Conservation (phyloP, 2,888 invertebrate species). For the Drosophila anomalipes region DNA sequence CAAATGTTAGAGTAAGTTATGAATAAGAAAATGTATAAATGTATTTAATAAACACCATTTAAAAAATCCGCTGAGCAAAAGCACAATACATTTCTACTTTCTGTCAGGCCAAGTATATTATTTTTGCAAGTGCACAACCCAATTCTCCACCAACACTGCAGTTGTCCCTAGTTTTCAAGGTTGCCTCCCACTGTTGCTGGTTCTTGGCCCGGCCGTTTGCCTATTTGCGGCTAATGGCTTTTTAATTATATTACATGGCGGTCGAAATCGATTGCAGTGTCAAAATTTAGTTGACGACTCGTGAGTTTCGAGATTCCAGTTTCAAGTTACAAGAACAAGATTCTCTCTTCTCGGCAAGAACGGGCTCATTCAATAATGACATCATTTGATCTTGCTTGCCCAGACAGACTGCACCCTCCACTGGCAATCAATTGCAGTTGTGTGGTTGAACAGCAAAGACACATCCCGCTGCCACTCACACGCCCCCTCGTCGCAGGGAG, state of each 20-base stretch:
- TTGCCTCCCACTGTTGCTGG: constrained; percentile 22
- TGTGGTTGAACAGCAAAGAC: constrained; percentile 21
- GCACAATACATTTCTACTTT: neutral
- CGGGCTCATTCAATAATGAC: constrained; percentile 63
- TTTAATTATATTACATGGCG: constrained; percentile 77
- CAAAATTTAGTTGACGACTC: constrained; percentile 32
- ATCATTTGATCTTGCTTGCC: constrained; percentile 72
- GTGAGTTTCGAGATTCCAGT: constrained; percentile 3
- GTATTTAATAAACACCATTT: no score
- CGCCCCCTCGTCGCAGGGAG: neutral
- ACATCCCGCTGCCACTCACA: neutral
- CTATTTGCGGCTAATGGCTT: constrained; percentile 73
- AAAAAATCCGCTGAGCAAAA: no score
- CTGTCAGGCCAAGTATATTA: neutral
- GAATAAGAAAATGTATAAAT: no score
- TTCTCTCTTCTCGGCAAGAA: constrained; percentile 1
- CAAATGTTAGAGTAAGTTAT: no score
- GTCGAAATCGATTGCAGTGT: constrained; percentile 59
- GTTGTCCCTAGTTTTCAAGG: constrained; percentile 63
- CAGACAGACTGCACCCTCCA: constrained; percentile 1
- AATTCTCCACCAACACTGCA: neutral
- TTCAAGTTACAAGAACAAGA: neutral
- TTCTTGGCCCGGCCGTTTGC: constrained; percentile 24
- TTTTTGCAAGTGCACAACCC: neutral
- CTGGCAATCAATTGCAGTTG: constrained; percentile 64